Evolutionary conservation across 2,888 invertebrate species (phyloP).

Genomic region (Endotricha flammealis): DNA sequence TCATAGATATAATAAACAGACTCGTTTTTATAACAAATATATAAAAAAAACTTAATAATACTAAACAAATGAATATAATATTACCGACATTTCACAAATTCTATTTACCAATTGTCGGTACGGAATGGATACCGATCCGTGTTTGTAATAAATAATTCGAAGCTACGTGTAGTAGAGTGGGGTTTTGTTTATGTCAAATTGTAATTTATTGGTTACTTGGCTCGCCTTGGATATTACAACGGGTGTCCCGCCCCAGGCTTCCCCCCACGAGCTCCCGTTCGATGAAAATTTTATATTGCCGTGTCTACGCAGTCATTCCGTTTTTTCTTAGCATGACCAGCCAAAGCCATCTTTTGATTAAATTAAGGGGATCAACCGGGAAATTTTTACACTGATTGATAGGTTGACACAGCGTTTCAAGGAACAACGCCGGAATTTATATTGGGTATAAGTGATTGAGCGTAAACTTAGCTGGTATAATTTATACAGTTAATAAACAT

Average conservation of each 20-base stretch:
- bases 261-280: constrained; percentile 36
- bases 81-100: constrained; percentile 2
- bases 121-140: constrained; percentile 25
- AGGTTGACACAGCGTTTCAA: constrained; percentile 74
- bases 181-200: constrained; percentile 75
- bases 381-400: constrained; percentile 77
- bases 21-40: too few species aligned
- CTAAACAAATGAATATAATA: too few species aligned
- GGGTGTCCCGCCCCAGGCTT: constrained; percentile 40
- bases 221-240: constrained; percentile 70
- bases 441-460: constrained; percentile 72
- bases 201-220: constrained; percentile 73
- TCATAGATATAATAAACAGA: too few species aligned
- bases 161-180: constrained; percentile 57
- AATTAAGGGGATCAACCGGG: constrained; percentile 74
- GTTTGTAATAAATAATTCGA: constrained; percentile 68
- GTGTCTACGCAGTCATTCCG: constrained; percentile 65
- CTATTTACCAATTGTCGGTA: constrained; percentile 10
- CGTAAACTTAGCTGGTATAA: constrained; percentile 56
- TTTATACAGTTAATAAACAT: constrained; percentile 67
- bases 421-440: constrained; percentile 66
- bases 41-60: too few species aligned
- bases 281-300: constrained; percentile 73
- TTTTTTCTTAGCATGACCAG: constrained; percentile 71
- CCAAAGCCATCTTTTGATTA: constrained; percentile 76